Conservation (phyloP, 2,113 vertebrate species). For the Osmerus mordax region DNA sequence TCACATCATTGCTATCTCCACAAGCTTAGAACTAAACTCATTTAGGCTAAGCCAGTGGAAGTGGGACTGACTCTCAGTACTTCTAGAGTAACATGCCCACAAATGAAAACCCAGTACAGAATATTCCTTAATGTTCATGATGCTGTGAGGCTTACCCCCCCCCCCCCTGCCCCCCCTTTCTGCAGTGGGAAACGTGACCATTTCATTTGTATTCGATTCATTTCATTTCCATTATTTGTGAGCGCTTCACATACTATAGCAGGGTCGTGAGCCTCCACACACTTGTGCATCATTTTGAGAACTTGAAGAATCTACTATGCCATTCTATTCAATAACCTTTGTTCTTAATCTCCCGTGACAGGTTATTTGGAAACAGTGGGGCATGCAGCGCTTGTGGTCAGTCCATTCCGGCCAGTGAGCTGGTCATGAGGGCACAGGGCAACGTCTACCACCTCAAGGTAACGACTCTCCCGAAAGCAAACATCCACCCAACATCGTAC, state of each 20-base stretch:
- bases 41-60: slow-evolving; percentile 16
- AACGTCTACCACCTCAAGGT: slow-evolving; percentile 99
- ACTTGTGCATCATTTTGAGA: too few species aligned
- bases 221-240: too few species aligned
- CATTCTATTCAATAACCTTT: neutral
- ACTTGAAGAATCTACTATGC: too few species aligned
- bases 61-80: slow-evolving; percentile 15
- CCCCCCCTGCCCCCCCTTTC: too few species aligned
- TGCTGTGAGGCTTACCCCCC: neutral
- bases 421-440: slow-evolving; percentile 99
- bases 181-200: too few species aligned
- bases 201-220: too few species aligned
- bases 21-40: slow-evolving; percentile 30
- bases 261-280: too few species aligned
- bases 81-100: slow-evolving; percentile 23
- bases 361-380: slow-evolving; percentile 99
- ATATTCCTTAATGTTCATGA: slow-evolving; percentile 19
- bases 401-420: slow-evolving; percentile 97
- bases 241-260: too few species aligned
- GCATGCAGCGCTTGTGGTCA: slow-evolving; percentile 98
- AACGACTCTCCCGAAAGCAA: slow-evolving; percentile 31
- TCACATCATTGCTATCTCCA: slow-evolving; percentile 46
- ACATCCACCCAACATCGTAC: neutral
- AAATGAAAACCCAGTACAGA: neutral
- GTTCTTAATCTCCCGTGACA: slow-evolving; percentile 38